Percentiles rank a stretch among this genome's conserved stretches.
Conservation (phyloP, 2,113 vertebrate species). For the Dromas ardeola region DNA sequence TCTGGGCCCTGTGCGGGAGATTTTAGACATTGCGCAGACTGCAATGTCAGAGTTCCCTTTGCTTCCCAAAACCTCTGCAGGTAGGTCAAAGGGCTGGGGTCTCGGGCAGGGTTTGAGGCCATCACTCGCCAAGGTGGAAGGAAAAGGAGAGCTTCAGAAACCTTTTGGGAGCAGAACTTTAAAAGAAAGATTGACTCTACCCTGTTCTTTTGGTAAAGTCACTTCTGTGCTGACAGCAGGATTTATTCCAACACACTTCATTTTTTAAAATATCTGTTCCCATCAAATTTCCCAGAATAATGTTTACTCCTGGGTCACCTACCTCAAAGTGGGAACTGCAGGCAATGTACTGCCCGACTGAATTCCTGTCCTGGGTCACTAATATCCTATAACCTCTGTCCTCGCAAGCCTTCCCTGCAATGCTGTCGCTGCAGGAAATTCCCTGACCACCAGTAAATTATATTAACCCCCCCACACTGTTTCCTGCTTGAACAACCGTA, state of each 20-base stretch:
- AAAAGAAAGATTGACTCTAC: not conserved
- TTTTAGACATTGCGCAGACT: not conserved
- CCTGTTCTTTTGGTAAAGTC: not conserved
- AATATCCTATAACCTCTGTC: not conserved
- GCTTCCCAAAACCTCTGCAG: not conserved
- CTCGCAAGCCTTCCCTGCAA: not conserved
- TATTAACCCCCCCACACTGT: accelerated
- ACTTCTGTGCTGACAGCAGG: not conserved
- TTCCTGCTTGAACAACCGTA: not conserved
- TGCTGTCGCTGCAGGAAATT: not conserved
- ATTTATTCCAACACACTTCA: not conserved
- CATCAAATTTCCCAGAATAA: not conserved
- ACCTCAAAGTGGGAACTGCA: not conserved
- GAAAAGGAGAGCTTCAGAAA: not conserved
- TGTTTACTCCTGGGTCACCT: not conserved
- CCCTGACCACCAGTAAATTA: not conserved
- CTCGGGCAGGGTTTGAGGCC: not conserved
- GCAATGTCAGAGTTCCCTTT: not conserved
- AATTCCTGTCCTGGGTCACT: not conserved
- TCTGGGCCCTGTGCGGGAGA: not conserved
- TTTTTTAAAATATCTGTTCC: not conserved
- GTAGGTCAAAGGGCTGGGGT: not conserved
- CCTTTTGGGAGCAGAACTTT: not conserved
- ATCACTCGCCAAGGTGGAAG: accelerated
- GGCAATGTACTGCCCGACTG: not conserved